Evolutionary conservation across 2,113 vertebrate genomes (phyloP).

Genomic region (Cynocephalus volans): DNA sequence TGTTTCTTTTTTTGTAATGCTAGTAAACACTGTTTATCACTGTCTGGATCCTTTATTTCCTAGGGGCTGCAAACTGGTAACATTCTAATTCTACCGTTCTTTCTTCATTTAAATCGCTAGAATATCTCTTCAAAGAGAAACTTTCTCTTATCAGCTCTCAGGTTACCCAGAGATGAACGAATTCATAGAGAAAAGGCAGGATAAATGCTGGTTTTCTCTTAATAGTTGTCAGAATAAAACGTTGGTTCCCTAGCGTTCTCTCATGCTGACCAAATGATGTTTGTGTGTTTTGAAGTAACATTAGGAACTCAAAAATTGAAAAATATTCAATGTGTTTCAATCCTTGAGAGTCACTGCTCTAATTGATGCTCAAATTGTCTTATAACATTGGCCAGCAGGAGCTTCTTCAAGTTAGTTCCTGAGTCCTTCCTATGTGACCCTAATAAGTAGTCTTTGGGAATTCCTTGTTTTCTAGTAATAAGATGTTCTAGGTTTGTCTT

Average conservation of each 20-base stretch:
- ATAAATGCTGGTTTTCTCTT: background rate
- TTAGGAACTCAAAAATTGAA: background rate
- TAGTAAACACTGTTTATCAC: background rate
- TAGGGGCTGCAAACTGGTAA: background rate
- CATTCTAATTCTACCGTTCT: background rate
- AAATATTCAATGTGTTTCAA: background rate
- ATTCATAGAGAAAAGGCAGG: background rate
- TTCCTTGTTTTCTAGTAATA: background rate
- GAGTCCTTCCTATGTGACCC: background rate
- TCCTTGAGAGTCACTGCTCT: background rate
- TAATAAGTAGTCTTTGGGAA: background rate
- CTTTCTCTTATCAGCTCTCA: background rate
- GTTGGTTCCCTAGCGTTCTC: background rate
- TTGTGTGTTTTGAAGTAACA: background rate
- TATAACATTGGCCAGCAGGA: background rate
- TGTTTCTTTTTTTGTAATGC: background rate
- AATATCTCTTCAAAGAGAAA: slow-evolving; percentile 40
- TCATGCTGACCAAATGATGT: background rate
- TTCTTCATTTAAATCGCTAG: slow-evolving; percentile 36
- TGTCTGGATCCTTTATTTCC: background rate
- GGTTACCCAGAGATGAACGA: background rate
- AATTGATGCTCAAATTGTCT: background rate
- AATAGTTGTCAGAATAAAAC: slow-evolving; percentile 24
- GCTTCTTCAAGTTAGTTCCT: background rate
- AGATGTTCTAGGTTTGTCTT: background rate